These are phyloP conservation scores for Notamacropus eugenii DNA, from an alignment of 2,797 vertebrate species.

Conservation along the genomic window DNA sequence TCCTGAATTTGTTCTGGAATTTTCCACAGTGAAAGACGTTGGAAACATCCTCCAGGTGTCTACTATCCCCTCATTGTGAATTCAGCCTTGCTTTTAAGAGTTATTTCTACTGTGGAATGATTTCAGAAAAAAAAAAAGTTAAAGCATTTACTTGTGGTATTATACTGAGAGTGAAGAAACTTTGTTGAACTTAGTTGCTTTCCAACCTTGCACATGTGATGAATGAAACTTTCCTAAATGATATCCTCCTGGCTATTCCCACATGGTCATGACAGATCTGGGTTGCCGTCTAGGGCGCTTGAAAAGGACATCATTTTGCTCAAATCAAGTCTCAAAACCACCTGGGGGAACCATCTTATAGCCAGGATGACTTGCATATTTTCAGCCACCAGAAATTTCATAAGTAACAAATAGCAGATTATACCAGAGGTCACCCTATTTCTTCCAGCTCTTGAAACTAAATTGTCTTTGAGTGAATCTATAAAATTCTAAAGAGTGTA, in stretches of 20 bases:
- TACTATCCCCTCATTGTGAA: background rate
- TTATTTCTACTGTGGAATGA: background rate
- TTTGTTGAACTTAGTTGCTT: background rate
- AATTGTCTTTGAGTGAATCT: background rate
- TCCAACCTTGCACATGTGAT: background rate
- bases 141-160: background rate
- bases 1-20: background rate
- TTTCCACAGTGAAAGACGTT: conserved; percentile 21
- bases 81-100: background rate
- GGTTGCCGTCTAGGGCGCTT: background rate
- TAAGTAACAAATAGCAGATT: conserved; percentile 18
- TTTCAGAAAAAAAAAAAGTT: background rate
- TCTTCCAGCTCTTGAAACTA: background rate
- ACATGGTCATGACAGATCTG: background rate
- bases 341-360: background rate
- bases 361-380: background rate
- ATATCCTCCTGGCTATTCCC: background rate
- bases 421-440: background rate
- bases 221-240: background rate
- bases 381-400: conserved; percentile 24
- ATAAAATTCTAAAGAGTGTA: background rate
- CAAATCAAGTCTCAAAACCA: background rate
- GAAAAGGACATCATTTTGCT: background rate
- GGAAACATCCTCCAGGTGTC: conserved; percentile 7
- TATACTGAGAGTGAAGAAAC: background rate